phyloP scores from a whole-genome alignment of 1,140 invertebrate species.

The Pteromalus puparum region DNA sequence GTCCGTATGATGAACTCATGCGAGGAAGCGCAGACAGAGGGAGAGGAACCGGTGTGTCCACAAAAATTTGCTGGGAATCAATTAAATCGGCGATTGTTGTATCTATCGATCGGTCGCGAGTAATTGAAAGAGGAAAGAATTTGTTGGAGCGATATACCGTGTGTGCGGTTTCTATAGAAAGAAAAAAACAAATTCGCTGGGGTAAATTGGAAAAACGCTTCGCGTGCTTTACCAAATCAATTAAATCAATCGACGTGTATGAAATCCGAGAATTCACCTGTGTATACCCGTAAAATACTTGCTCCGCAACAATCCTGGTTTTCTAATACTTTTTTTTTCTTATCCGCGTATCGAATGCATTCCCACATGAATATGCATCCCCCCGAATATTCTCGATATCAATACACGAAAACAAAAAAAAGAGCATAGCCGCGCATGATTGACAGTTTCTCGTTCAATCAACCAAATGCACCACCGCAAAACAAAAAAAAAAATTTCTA shows the following conservation, averaged over 20 bases:
- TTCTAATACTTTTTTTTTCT: not conserved
- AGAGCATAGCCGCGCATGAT: not conserved
- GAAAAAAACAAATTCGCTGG: not conserved
- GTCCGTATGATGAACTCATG: too few species aligned
- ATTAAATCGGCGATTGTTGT: slow-evolving; percentile 12
- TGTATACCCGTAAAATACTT: not conserved
- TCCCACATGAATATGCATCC: not conserved
- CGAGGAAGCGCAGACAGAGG: too few species aligned
- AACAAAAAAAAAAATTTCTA: not conserved
- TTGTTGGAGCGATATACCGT: not conserved
- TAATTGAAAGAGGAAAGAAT: slow-evolving; percentile 6
- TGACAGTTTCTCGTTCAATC: not conserved
- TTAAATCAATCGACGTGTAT: slow-evolving; percentile 14
- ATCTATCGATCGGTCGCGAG: not conserved
- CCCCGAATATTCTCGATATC: not conserved
- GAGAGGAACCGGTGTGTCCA: too few species aligned
- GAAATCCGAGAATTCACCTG: not conserved
- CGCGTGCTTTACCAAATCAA: slow-evolving; percentile 3
- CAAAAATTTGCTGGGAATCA: not conserved
- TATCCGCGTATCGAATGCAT: not conserved
- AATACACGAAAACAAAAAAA: not conserved
- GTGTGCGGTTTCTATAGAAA: not conserved
- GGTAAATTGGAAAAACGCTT: not conserved
- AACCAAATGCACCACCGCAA: not conserved
- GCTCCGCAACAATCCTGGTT: not conserved